Evolutionary conservation across 2,888 invertebrate genomes (phyloP).

Genomic region (Phrixothrix hirtus): DNA sequence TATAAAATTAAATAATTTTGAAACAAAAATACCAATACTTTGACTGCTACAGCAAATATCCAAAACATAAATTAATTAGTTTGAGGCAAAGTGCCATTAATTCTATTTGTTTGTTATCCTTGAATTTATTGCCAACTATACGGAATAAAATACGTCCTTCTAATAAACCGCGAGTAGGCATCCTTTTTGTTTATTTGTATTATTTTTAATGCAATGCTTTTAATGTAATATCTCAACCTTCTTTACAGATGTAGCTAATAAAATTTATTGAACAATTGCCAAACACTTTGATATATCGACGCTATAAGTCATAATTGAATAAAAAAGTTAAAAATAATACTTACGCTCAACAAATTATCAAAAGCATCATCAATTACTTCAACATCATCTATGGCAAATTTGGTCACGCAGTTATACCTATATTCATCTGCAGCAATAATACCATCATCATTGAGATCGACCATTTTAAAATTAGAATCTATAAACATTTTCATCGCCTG

Average conservation of each 20-base stretch:
- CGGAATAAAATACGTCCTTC: slow-evolving; percentile 1
- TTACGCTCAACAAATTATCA: slow-evolving; percentile 74
- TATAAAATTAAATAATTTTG: too few species aligned
- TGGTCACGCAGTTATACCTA: slow-evolving; percentile 79
- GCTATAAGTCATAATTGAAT: too few species aligned
- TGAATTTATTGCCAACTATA: slow-evolving; percentile 13
- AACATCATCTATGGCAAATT: slow-evolving; percentile 78
- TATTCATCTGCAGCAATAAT: slow-evolving; percentile 79
- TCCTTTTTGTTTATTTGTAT: background rate
- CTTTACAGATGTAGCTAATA: slow-evolving; percentile 5
- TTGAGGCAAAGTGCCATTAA: slow-evolving; percentile 7
- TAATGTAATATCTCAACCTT: too few species aligned
- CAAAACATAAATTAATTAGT: slow-evolving; percentile 12
- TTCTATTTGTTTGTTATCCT: slow-evolving; percentile 9
- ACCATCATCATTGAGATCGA: slow-evolving; percentile 80
- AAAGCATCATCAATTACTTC: slow-evolving; percentile 77
- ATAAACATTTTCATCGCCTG: slow-evolving; percentile 87
- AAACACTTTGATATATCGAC: too few species aligned
- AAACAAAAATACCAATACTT: background rate
- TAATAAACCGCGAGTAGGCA: background rate
- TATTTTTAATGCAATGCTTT: slow-evolving; percentile 4
- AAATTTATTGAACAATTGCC: slow-evolving; percentile 5
- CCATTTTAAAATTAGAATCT: slow-evolving; percentile 80
- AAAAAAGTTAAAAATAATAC: slow-evolving; percentile 49
- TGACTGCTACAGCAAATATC: too few species aligned